Evolutionary conservation across 2,888 invertebrate species (phyloP), one percentile per base, ranked within the genome.

Genomic region (Alviniconcha strummeri): DNA sequence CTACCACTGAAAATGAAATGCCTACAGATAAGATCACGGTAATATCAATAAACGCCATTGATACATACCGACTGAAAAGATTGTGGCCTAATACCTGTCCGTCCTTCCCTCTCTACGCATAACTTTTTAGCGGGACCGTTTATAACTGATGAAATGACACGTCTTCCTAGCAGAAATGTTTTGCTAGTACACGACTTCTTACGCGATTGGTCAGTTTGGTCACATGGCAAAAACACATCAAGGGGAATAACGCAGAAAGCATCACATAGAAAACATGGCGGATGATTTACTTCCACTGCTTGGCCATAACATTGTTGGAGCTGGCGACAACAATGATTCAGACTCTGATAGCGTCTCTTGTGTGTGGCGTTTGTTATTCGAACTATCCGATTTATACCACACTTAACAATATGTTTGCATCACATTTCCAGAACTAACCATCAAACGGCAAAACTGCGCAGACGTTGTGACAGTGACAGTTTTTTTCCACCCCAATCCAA

Each of bases 281-380:
- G 91, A 91, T 52, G 91, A 91, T 80, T 85, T 91, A 72, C 87
- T 90, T 71, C 91, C 91, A n/a, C 85, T 92, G 69, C 83, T 92
- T 19, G 91, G 89, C 5, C 83, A 89, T 67, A 86, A 88, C 84
- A n/a, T 87, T 17, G 83, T 19, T 13, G 86, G 85, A n/a, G 85
- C 84, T 79, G 83, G 67, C 13, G 88, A 87, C 57, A 87, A 84
- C 83, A 88, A 86, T 81, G 87, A 85, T 69, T 81, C 79, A 71
- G 84, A 87, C 56, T 87, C 89, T 64, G 88, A 88, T 17, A 89
- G 87, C 71, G 87, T 69, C 55, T 67, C 80, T 55, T 80, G 80
- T 80, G 80, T 80, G 67, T 69, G 80, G 54, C 17, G 55, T 80
- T 80, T 80, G 11, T n/a, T 17, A 55, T 78, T 64, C 36, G 17